These are phyloP conservation scores for human (Homo sapiens) DNA, from an alignment of 2,113 vertebrate genomes.

Conservation along the genomic window GRCh38 chr7:150201001-150201500, in stretches of 20 bases:
- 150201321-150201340: too few species aligned
- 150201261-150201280: accelerated
- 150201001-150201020: too few species aligned
- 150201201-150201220: accelerated
- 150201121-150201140: neutral
- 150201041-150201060: neutral
- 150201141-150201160: neutral
- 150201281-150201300: neutral
- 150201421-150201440: neutral
- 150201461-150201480: neutral
- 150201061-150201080: neutral
- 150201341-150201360: neutral
- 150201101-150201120: neutral
- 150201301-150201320: accelerated
- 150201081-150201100: neutral
- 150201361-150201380: neutral
- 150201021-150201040: neutral
- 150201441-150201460: neutral
- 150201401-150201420: neutral
- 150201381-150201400: neutral
- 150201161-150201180: neutral
- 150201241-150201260: accelerated
- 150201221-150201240: neutral
- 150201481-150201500: too few species aligned
- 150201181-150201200: neutral